Base-by-base conservation (phyloP, 2,113 vertebrate genomes). In the Oncorhynchus nerka region DNA sequence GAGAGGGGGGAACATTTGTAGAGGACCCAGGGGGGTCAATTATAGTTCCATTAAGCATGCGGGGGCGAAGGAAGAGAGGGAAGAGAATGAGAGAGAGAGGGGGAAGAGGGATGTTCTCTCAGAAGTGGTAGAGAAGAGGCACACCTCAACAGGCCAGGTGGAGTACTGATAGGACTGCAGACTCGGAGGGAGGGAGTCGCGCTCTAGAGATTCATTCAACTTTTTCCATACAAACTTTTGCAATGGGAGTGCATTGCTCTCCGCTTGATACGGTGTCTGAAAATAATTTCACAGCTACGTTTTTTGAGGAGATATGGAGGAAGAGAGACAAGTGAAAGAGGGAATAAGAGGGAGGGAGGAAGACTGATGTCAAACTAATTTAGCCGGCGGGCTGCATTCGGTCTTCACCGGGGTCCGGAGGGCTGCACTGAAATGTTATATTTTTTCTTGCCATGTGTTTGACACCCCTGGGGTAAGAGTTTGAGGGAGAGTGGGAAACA, bases 1-100 rank as follows among this genome's bases (percentile, higher is more conserved):
- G 66, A 22, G 72, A 39, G 74, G 48, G 66, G 77, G 73, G 34
- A 32, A n/a, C 73, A 77, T 16, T 77, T 84, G 79, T 75, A 89
- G 76, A 48, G 3, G 67, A 80, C 89, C 83, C 76, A 73, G 3
- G 88, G 78, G 88, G 80, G 82, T 85, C 84, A 88, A 87, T 90
- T 90, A 88, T 16, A 34, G 66, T 15, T 67, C 77, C 7, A 75
- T 79, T 86, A 89, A 87, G 76, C 84, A 84, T 82, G 22, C 65
- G 73, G 79, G 70, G 74, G 34, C 16, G 51, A 66, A 78, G 77
- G 75, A 84, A 78, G 61, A 45, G 64, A 5, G 24, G 15, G 15
- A 45, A 11, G 51, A 19, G 9, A 45, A 45, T 11, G 39, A 39
- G 49, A 80, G 77, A 69, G 81, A 76, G 73, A 16, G 59, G 12